Evolutionary conservation across 1,140 invertebrate genomes (phyloP), one percentile per base, ranked within the genome.

Genomic region (Heliconius hermathena): DNA sequence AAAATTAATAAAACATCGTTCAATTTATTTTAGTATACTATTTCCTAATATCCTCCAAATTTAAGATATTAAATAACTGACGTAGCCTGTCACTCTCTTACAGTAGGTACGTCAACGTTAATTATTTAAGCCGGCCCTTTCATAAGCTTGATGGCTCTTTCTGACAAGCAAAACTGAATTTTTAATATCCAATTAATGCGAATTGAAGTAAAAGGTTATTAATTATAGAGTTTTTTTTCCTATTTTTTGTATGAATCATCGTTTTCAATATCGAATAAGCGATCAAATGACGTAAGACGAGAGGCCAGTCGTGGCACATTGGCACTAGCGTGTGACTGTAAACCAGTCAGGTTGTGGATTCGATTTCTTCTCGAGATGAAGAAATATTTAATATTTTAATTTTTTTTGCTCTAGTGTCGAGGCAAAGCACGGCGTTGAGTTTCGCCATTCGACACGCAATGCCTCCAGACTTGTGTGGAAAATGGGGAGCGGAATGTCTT

Each of bases 121-220:
- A 74, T 79, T 79, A 79, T 79, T 74, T 79, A 79, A 74, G 71
- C 38, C 71, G 52, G 71, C 22, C 49, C 70, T 73, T 60, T 73
- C 52, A 73, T 73, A 74, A 41, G 73, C 57, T 79, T 74, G 36
- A 79, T 52, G 72, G 77, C 52, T 60, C 49, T 29, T 60, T 78
- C 71, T 78, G 77, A 78, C 71, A 74, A 71, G 73, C 38, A 29
- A 79, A 79, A 74, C 54, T 79, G 72, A 79, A 74, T 79, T 79
- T 74, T 79, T 74, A 74, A 74, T 71, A 52, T 79, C 36, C 36
- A 74, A 79, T 79, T 73, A 79, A 79, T 73, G 26, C 38, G 38
- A 52, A 57, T 79, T 71, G 36, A 29, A 73, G 49, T 78, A 73
- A 73, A 73, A 38, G 52, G 46, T 26, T 78, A 73, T 73, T 73